A percentile compares a stretch with the other conserved stretches of the same genome.
Evolutionary conservation across 2,888 invertebrate genomes (phyloP).

Genomic region (Drosophila aldrichi): DNA sequence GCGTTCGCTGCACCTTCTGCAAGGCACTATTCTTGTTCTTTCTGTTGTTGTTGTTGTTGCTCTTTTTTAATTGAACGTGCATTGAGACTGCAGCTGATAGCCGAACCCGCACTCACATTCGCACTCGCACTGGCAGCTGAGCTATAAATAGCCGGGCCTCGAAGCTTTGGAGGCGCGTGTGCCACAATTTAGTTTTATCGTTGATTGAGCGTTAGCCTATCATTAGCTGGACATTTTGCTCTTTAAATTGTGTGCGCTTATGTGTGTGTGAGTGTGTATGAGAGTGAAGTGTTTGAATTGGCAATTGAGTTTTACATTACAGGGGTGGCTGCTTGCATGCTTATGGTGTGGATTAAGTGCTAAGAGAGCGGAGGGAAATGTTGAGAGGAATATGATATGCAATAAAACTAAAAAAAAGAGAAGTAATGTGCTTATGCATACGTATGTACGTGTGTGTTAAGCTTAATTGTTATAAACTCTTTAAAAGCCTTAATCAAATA

Average conservation of each 20-base stretch:
- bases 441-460: neutral
- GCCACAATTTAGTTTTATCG: slow-evolving; percentile 79
- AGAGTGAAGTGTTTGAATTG: slow-evolving; percentile 26
- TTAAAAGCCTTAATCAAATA: neutral
- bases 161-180: slow-evolving; percentile 65
- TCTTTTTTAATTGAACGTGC: slow-evolving; percentile 57
- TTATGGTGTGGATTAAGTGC: slow-evolving; percentile 28
- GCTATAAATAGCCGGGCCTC: slow-evolving; percentile 64
- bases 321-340: slow-evolving; percentile 31
- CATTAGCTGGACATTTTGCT: slow-evolving; percentile 72
- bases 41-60: slow-evolving; percentile 32
- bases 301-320: slow-evolving; percentile 39
- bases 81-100: slow-evolving; percentile 60
- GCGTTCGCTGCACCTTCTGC: slow-evolving; percentile 64
- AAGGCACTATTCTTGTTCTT: slow-evolving; percentile 40
- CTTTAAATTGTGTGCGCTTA: slow-evolving; percentile 38
- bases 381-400: neutral
- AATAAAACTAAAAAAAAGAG: neutral
- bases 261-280: slow-evolving; percentile 11
- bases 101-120: slow-evolving; percentile 41
- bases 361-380: slow-evolving; percentile 3
- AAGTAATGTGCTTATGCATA: neutral
- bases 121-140: slow-evolving; percentile 30
- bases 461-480: neutral
- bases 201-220: slow-evolving; percentile 79